Base-by-base conservation (phyloP, 2,797 vertebrate species). In the Phyllotis vaccarum region DNA sequence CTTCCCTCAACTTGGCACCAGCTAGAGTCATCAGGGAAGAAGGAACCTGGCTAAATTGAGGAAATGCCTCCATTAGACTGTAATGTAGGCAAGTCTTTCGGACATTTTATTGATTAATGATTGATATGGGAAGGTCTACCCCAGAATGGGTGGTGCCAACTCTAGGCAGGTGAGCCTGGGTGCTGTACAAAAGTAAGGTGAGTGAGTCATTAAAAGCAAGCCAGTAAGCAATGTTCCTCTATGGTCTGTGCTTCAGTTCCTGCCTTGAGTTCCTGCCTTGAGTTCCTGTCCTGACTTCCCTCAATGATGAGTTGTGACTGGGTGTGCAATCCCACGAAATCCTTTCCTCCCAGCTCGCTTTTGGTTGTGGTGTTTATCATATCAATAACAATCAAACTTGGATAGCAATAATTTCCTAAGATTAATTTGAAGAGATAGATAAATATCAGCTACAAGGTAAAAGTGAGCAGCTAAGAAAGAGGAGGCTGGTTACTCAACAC, bases 401-500 rank as follows among this genome's bases (percentile, higher is more conserved):
- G 29, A 2, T 49, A 49, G 27, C 74, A 52, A 34, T 52, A 31
- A 21, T 58, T 76, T 54, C 76, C 43, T 89, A 82, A 82, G 49
- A 79, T 74, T 83, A 0, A 5, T 74, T 89, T 92, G 88, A 74
- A 96, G 60, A 81, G 46, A 4, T 89, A 92, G 79, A 94, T 66
- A 11, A 89, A 75, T 86, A 79, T 79, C n/a, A 95, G 43, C 79
- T 66, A 90, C 78, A 89, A 68, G 70, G 72, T 88, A 37, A 92
- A 96, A 89, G 81, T 74, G 54, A 96, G 17, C n/a, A 86, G 66
- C 40, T 31, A 22, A 92, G 81, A 92, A 91, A 89, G 92, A 62
- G 31, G 80, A 94, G 72, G 56, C 86, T 88, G 85, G 75, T 83
- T 91, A 87, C 52, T 40, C 14, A 21, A 54, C 52, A 16, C 9